These are phyloP conservation scores for Thunnus thynnus DNA, from an alignment of 2,113 vertebrate species.

Conservation along the genomic window DNA sequence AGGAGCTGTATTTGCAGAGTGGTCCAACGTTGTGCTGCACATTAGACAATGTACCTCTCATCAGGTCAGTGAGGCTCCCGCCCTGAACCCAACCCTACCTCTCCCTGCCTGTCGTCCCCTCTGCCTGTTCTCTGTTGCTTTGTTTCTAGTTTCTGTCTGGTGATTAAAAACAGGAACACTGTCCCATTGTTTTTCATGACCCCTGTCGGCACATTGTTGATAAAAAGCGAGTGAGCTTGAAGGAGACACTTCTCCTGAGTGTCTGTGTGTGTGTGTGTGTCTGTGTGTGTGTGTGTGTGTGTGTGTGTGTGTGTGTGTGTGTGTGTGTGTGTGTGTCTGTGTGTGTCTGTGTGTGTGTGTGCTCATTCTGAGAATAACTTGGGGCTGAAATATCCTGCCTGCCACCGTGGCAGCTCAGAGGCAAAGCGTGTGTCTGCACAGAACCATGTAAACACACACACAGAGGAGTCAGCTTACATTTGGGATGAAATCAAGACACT, in stretches of 20 bases:
- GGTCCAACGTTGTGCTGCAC: slow-evolving; percentile 84
- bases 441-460: slow-evolving; percentile 61
- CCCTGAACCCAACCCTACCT: background rate
- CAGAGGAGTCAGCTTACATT: slow-evolving; percentile 56
- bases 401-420: slow-evolving; percentile 72
- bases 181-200: slow-evolving; percentile 65
- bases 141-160: slow-evolving; percentile 42
- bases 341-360: slow-evolving; percentile 21
- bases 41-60: slow-evolving; percentile 84
- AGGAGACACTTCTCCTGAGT: slow-evolving; percentile 44
- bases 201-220: slow-evolving; percentile 56
- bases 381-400: slow-evolving; percentile 70
- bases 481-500: slow-evolving; percentile 64
- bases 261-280: slow-evolving; percentile 21
- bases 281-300: slow-evolving; percentile 13
- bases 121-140: slow-evolving; percentile 22
- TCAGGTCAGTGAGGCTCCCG: slow-evolving; percentile 77
- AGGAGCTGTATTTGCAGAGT: slow-evolving; percentile 81
- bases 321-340: background rate
- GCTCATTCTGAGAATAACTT: slow-evolving; percentile 75
- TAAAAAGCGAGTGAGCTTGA: slow-evolving; percentile 46
- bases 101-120: background rate
- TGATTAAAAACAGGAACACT: slow-evolving; percentile 72
- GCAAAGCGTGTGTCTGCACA: slow-evolving; percentile 48
- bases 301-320: slow-evolving; percentile 23